Evolutionary conservation across 2,113 vertebrate species (phyloP).

Genomic region (Danio rerio): DNA sequence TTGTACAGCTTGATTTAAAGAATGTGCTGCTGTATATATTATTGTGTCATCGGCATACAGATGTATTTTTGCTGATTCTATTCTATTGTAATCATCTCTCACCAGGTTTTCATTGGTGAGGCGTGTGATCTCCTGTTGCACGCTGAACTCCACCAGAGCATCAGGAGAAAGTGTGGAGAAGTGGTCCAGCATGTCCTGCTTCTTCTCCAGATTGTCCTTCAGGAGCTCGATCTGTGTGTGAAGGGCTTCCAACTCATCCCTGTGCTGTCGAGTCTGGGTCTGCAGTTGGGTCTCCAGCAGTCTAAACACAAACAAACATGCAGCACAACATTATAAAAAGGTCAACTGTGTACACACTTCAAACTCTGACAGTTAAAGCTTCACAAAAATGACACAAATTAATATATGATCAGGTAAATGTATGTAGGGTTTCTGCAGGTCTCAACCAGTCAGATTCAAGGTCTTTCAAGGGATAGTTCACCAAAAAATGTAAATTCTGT

Average conservation of each 20-base stretch:
- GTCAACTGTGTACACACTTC: conserved; percentile 7
- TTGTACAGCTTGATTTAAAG: too few species aligned
- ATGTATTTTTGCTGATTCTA: too few species aligned
- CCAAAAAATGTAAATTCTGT: too few species aligned
- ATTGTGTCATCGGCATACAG: too few species aligned
- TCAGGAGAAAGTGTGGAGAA: conserved; percentile 84
- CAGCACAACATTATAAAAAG: neutral
- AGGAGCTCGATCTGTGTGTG: conserved; percentile 80
- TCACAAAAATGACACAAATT: too few species aligned
- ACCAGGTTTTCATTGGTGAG: conserved; percentile 97
- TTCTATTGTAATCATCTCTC: conserved; percentile 43
- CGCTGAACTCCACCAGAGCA: conserved; percentile 86
- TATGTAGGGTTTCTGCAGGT: too few species aligned
- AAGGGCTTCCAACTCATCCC: conserved; percentile 82
- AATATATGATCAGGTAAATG: too few species aligned
- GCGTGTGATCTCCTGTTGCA: conserved; percentile 90
- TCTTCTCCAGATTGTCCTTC: conserved; percentile 83
- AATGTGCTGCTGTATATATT: too few species aligned
- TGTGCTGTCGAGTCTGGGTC: conserved; percentile 80
- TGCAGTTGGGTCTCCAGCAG: conserved; percentile 91
- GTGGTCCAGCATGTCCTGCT: conserved; percentile 87
- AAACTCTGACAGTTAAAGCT: too few species aligned
- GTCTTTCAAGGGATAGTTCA: too few species aligned
- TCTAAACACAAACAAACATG: conserved; percentile 66
- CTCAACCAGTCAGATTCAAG: too few species aligned